phyloP scores from a whole-genome alignment of 2,797 vertebrate species.

The Graptemys geographica region DNA sequence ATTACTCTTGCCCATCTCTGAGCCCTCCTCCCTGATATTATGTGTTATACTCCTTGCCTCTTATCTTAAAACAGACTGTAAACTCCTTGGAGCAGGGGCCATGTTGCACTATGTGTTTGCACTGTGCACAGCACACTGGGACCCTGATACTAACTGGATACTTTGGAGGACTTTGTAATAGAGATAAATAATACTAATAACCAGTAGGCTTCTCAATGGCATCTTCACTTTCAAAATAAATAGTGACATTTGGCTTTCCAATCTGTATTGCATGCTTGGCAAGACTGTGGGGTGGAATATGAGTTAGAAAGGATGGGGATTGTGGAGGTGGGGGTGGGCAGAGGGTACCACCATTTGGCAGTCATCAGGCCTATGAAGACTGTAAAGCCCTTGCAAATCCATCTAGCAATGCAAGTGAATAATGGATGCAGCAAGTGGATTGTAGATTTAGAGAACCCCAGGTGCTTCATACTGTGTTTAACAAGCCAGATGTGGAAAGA shows the following conservation, averaged over 20 bases:
- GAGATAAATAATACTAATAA: neutral
- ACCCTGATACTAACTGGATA: neutral
- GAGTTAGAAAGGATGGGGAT: neutral
- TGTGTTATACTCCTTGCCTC: neutral
- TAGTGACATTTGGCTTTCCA: neutral
- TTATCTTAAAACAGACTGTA: neutral
- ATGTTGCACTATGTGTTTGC: neutral
- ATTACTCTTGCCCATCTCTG: neutral
- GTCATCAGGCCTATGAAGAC: conserved; percentile 8
- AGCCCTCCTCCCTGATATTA: neutral
- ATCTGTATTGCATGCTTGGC: neutral
- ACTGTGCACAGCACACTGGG: neutral
- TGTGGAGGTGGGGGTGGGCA: neutral
- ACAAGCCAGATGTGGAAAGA: conserved; percentile 50
- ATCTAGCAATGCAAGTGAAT: conserved; percentile 61
- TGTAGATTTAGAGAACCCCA: conserved; percentile 63
- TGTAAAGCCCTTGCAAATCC: conserved; percentile 31
- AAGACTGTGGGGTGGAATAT: neutral
- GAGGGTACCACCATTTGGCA: neutral
- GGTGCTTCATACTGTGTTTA: conserved; percentile 57
- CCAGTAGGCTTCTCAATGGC: neutral
- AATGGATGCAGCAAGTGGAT: conserved; percentile 59
- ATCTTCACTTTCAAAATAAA: neutral
- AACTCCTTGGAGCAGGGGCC: neutral
- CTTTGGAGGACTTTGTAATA: neutral